A percentile compares a stretch with the other conserved stretches of the same genome.
These are phyloP conservation scores for Caenorhabditis remanei DNA, from an alignment of 1,140 invertebrate genomes.

Conservation along the genomic window DNA sequence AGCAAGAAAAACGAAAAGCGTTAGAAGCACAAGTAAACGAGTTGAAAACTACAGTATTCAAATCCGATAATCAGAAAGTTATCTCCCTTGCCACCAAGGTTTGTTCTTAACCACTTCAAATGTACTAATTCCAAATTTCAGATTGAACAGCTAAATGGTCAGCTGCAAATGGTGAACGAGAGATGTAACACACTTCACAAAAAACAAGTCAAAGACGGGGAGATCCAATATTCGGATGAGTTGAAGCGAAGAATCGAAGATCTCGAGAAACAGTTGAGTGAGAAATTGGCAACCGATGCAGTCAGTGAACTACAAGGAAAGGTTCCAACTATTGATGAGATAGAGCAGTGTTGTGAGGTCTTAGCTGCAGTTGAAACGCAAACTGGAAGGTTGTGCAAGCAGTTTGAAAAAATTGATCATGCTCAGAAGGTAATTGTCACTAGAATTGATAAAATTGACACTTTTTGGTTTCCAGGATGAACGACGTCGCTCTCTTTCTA, in stretches of 20 bases:
- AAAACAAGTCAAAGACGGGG: slow-evolving; percentile 63
- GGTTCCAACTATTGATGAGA: slow-evolving; percentile 72
- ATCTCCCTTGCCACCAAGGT: slow-evolving; percentile 75
- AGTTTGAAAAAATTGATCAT: slow-evolving; percentile 73
- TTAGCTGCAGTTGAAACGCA: slow-evolving; percentile 75
- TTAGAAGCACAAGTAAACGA: slow-evolving; percentile 72
- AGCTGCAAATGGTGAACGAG: slow-evolving; percentile 72
- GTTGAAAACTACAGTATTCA: slow-evolving; percentile 74
- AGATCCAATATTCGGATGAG: slow-evolving; percentile 64
- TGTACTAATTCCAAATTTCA: slow-evolving; percentile 36
- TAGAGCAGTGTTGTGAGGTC: slow-evolving; percentile 75
- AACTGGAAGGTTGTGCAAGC: slow-evolving; percentile 71
- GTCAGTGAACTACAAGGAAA: slow-evolving; percentile 65
- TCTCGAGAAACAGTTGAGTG: slow-evolving; percentile 72
- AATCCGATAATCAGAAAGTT: slow-evolving; percentile 75
- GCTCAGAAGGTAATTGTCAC: slow-evolving; percentile 68
- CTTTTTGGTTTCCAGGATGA: slow-evolving; percentile 67
- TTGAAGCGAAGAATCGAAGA: slow-evolving; percentile 69
- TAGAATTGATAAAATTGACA: neutral
- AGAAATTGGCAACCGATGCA: slow-evolving; percentile 67
- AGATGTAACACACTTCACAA: slow-evolving; percentile 72
- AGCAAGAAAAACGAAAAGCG: slow-evolving; percentile 70
- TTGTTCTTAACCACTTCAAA: neutral
- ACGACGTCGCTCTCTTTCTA: slow-evolving; percentile 72
- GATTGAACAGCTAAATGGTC: slow-evolving; percentile 73